Base-by-base conservation (phyloP, 2,888 invertebrate genomes). In the Drosophila acutilabella region DNA sequence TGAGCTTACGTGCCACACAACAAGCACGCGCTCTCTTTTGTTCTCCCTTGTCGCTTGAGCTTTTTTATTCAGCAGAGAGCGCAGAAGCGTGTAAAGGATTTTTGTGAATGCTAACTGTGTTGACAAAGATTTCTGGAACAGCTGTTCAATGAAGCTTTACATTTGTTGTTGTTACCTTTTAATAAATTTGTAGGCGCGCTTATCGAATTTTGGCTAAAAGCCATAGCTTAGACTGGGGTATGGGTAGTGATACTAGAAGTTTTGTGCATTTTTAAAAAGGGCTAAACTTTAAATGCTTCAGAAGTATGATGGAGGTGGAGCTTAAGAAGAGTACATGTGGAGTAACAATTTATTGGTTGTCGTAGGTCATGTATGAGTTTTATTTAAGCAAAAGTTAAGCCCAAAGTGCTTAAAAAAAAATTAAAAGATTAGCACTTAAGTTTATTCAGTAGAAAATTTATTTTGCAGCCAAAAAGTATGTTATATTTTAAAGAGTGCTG, bases 1-100 rank as follows among this genome's bases (percentile, higher is more conserved):
- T 2, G 6, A 62, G 83, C 86, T 86, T 86, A 13, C 42, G 2
- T 47, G 13, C 78, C 80, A 74, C 71, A 60, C 0, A 4, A 14
- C 2, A 45, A 30, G 13, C 2, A 0, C 1, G 16, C 4, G 7
- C 61, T 71, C 68, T 74, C 52, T 30, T 6, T 5, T 42, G 36
- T 53, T 41, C 26, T 38, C 58, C 41, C 7, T 23, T 6, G 11
- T 36, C 3, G 8, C 5, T 3, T 11, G 30, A 13, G 71, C 79
- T 71, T 64, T 64, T 1, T 0, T 10, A 79, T 71, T 77, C 75
- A 78, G 75, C 71, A 50, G 53, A 75, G 78, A 61, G 78, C 48
- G 16, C 8, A 7, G 20, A 11, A 20, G 10, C 13, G 36, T 13
- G 36, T 13, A 36, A 20, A 18, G 6, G 7, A 36, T 4, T 11